A percentile compares a stretch with the other conserved stretches of the same genome.
Evolutionary conservation across 2,888 invertebrate genomes (phyloP).

Genomic region (Taphrorychus bicolor): DNA sequence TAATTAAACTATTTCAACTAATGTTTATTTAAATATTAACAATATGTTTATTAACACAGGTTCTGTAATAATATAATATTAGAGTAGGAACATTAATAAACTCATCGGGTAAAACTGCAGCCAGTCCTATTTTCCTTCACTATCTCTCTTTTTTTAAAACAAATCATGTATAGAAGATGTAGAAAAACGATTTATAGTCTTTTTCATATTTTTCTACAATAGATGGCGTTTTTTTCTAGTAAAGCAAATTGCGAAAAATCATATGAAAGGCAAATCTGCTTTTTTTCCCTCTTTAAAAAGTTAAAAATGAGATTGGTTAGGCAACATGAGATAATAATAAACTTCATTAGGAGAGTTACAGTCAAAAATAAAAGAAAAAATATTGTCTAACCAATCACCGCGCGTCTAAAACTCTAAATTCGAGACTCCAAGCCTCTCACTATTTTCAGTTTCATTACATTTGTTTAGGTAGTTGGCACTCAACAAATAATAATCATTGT

Average conservation of each 20-base stretch:
- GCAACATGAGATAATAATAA: too few species aligned
- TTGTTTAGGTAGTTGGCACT: slow-evolving; percentile 55
- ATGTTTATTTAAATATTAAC: slow-evolving; percentile 4
- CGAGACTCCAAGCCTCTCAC: background rate
- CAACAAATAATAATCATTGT: slow-evolving; percentile 50
- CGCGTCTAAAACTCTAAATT: too few species aligned
- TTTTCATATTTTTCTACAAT: too few species aligned
- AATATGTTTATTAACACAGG: slow-evolving; percentile 2
- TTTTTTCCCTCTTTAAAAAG: too few species aligned
- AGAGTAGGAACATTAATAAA: slow-evolving; percentile 1
- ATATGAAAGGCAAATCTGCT: too few species aligned
- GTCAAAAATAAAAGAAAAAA: background rate
- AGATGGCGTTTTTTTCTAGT: too few species aligned
- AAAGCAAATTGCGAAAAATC: too few species aligned
- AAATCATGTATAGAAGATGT: too few species aligned
- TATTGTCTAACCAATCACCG: background rate
- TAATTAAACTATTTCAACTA: slow-evolving; percentile 6
- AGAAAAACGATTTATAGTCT: too few species aligned
- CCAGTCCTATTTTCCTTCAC: background rate
- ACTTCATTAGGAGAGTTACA: too few species aligned
- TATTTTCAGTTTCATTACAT: background rate
- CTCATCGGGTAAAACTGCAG: background rate
- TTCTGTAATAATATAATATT: background rate
- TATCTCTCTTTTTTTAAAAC: too few species aligned
- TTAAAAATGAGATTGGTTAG: background rate